These are phyloP conservation scores for Cairina moschata DNA, from an alignment of 2,113 vertebrate species.

Conservation along the genomic window DNA sequence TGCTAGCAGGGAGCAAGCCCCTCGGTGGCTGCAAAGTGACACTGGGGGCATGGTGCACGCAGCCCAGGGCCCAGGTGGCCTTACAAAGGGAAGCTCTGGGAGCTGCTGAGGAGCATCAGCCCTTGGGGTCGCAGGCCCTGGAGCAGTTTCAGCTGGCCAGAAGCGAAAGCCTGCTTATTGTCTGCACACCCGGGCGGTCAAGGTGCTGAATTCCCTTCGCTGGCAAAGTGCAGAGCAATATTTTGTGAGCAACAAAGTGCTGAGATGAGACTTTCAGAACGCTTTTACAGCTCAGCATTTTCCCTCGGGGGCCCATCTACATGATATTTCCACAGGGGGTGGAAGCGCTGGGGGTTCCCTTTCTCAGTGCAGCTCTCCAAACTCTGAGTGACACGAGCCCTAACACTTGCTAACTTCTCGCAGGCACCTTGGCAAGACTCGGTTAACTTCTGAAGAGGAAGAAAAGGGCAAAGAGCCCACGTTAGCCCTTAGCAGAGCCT, in stretches of 20 bases:
- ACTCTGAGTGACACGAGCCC: background rate
- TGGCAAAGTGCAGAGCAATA: background rate
- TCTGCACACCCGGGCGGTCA: background rate
- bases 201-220: slow-evolving; percentile 18
- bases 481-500: background rate
- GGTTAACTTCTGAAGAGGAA: background rate
- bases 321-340: background rate
- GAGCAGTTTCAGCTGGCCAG: slow-evolving; percentile 29
- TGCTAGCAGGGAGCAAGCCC: background rate
- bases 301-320: background rate
- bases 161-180: slow-evolving; percentile 20
- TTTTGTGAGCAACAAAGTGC: no score
- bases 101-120: background rate
- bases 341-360: background rate
- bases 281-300: background rate
- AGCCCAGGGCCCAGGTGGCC: fast-evolving
- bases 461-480: background rate
- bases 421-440: background rate
- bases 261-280: slow-evolving; percentile 5
- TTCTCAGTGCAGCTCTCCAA: background rate
- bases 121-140: fast-evolving
- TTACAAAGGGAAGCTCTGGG: background rate
- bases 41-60: fast-evolving
- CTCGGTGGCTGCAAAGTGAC: background rate
- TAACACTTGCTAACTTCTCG: background rate